Base-by-base conservation (phyloP, 64 coral and sea anemone species). In the Stichodactyla mertensii region DNA sequence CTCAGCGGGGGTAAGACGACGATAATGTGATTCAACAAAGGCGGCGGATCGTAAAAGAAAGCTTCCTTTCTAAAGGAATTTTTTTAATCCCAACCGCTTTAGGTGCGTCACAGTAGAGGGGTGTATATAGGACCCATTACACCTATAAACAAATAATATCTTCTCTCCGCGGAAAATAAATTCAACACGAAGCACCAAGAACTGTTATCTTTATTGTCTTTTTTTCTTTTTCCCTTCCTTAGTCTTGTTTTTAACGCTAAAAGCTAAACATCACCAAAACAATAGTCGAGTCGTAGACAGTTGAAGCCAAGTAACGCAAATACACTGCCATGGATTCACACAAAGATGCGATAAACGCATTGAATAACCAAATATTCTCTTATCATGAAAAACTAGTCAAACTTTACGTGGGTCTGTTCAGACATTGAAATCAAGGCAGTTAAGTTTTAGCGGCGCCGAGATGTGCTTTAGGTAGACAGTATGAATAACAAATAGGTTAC, bases 1-100 rank as follows among this genome's bases (percentile, higher is more conserved):
- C 69, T 74, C 69, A 31, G 69, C 69, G 69, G 69, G 69, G 69
- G 69, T 74, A 74, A 74, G 23, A 74, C 69, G 27, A 13, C 24
- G 69, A 74, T 74, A 10, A 74, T 74, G 4, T 74, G 69, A 74
- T 27, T 74, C 69, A 66, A 74, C 69, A 74, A 74, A 74, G 23
- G 69, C 69, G 69, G 8, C 69, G 69, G 22, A 74, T 31, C 23
- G 69, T 23, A 9, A 74, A 74, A 28, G 69, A 74, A 74, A 74
- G 69, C 69, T 74, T 74, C 22, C 24, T 74, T 74, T 74, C 69
- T 13, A 74, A 74, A 74, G 69, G 69, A 74, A 74, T 74, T 74
- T 74, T 74, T 74, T 74, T 74, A 74, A 74, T 74, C 69, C 24
- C 24, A 31, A 74, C 3, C 69, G 69, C 11, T 71, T 28, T 71